Evolutionary conservation across 2,797 vertebrate species (phyloP).

Genomic region (Sus cebifrons): DNA sequence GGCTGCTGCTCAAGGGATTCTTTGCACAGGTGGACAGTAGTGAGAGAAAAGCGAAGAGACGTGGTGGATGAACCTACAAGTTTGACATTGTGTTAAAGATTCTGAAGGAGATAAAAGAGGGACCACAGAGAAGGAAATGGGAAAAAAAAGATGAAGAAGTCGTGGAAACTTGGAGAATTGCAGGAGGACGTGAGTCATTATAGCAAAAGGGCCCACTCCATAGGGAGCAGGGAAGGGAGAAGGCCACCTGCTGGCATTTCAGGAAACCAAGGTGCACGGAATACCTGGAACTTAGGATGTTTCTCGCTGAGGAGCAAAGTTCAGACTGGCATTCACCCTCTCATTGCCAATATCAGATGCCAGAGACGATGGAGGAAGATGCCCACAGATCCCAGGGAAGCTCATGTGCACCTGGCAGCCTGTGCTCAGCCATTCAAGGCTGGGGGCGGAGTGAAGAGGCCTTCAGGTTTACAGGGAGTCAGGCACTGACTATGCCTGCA

Average conservation of each 20-base stretch:
- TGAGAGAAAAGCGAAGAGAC: not conserved
- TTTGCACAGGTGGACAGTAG: not conserved
- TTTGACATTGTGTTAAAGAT: not conserved
- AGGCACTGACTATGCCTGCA: not conserved
- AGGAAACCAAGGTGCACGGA: not conserved
- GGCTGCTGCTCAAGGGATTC: too few species aligned
- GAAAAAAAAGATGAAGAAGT: too few species aligned
- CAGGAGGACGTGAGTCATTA: fast-evolving
- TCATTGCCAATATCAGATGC: not conserved
- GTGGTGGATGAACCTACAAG: fast-evolving
- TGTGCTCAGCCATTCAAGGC: fast-evolving
- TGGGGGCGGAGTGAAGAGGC: not conserved
- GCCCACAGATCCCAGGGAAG: not conserved
- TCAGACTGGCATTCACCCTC: not conserved
- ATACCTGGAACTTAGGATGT: fast-evolving
- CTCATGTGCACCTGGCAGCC: not conserved
- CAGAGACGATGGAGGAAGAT: not conserved
- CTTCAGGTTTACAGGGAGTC: not conserved
- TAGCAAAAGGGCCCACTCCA: fast-evolving
- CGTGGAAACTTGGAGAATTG: not conserved
- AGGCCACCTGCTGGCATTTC: fast-evolving
- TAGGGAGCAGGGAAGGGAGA: not conserved
- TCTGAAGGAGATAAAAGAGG: not conserved
- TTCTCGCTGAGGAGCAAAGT: not conserved
- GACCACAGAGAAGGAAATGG: not conserved